These are phyloP conservation scores for Falco cherrug DNA, from an alignment of 2,797 vertebrate species.

Conservation along the genomic window DNA sequence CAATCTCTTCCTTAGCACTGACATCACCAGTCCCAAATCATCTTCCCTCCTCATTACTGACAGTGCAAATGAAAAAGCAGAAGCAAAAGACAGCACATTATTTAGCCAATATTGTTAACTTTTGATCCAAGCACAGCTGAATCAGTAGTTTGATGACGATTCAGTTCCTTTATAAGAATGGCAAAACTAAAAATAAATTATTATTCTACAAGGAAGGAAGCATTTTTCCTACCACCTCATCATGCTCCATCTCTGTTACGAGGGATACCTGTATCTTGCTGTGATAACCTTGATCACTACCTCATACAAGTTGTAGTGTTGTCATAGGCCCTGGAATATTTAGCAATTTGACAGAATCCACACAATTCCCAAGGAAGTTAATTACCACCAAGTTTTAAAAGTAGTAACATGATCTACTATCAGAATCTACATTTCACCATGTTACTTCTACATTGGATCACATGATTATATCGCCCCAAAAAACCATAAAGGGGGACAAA, in stretches of 20 bases:
- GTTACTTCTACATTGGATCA: neutral
- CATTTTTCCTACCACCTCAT: neutral
- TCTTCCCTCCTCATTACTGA: neutral
- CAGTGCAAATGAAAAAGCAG: neutral
- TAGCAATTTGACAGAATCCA: neutral
- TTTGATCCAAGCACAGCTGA: neutral
- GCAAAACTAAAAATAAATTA: neutral
- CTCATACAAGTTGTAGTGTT: neutral
- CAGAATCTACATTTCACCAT: neutral
- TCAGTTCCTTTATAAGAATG: neutral
- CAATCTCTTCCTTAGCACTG: neutral
- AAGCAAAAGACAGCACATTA: neutral
- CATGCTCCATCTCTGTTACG: neutral
- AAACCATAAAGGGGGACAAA: rapidly evolving
- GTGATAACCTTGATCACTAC: neutral
- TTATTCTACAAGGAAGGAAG: neutral
- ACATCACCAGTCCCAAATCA: neutral
- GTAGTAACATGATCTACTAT: neutral
- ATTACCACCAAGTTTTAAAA: neutral
- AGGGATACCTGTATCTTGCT: neutral
- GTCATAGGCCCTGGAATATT: neutral
- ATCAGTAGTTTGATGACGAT: neutral
- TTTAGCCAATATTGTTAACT: neutral
- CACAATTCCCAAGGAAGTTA: neutral
- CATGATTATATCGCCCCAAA: neutral